phyloP scores from a whole-genome alignment of 1,140 invertebrate species.

The Stegodyphus dumicola region DNA sequence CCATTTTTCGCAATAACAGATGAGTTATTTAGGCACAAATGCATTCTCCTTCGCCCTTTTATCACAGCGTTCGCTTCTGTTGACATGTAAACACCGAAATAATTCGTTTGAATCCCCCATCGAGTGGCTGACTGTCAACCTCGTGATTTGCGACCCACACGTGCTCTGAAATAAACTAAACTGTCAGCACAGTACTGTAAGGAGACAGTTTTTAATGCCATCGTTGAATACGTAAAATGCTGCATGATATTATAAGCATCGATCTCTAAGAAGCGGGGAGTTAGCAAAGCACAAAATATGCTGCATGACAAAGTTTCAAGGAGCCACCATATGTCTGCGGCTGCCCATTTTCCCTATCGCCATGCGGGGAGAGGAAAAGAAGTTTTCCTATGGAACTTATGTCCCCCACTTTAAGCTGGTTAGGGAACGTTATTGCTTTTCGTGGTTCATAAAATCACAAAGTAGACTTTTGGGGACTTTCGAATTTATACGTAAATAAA shows the following conservation, averaged over 20 bases:
- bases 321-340: slow-evolving; percentile 8
- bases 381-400: too few relatives aligned
- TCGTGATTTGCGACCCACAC: not conserved
- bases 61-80: too few relatives aligned
- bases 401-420: too few relatives aligned
- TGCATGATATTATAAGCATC: slow-evolving; percentile 2
- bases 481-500: slow-evolving; percentile 42
- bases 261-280: slow-evolving; percentile 22
- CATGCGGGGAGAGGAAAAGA: too few relatives aligned
- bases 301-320: slow-evolving; percentile 24
- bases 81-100: too few relatives aligned
- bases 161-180: slow-evolving; percentile 4
- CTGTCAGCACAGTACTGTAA: not conserved
- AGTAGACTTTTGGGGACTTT: slow-evolving; percentile 31
- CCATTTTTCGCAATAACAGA: too few relatives aligned
- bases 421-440: not conserved
- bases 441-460: slow-evolving; percentile 47
- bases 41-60: too few relatives aligned
- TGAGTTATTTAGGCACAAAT: too few relatives aligned
- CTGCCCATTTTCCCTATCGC: not conserved
- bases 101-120: too few relatives aligned
- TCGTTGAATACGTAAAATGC: not conserved
- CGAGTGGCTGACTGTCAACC: too few relatives aligned
- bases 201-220: slow-evolving; percentile 14
- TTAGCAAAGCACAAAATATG: slow-evolving; percentile 35